Percentiles rank a stretch among this genome's conserved stretches.
These are phyloP conservation scores for Heteromyza rotundicornis DNA, from an alignment of 2,888 invertebrate genomes.

Conservation along the genomic window DNA sequence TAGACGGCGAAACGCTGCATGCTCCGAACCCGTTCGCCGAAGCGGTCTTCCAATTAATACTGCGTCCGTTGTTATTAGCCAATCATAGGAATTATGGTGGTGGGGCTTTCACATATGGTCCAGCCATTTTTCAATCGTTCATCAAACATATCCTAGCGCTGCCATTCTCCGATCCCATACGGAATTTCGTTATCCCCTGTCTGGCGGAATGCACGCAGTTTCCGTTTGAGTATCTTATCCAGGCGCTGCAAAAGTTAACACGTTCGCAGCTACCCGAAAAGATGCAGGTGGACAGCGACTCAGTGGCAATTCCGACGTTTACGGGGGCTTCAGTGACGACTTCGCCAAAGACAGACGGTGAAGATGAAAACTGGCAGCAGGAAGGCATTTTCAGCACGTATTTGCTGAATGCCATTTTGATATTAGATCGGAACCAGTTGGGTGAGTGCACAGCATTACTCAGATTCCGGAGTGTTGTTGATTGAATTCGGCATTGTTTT, in stretches of 20 bases:
- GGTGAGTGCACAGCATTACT: conserved; percentile 32
- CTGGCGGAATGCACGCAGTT: conserved; percentile 65
- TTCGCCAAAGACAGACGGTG: conserved; percentile 15
- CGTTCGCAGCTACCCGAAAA: conserved; percentile 19
- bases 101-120: conserved; percentile 36
- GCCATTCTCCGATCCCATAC: conserved; percentile 72
- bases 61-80: conserved; percentile 74
- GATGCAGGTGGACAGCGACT: conserved; percentile 36
- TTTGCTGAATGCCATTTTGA: conserved; percentile 56
- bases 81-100: conserved; percentile 20
- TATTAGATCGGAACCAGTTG: conserved; percentile 56
- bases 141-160: conserved; percentile 72
- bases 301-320: conserved; percentile 23
- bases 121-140: conserved; percentile 62
- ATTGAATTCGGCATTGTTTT: background rate
- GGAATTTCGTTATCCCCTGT: conserved; percentile 74
- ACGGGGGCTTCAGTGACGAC: conserved; percentile 23
- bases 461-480: too few species aligned
- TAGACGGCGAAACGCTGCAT: conserved; percentile 71
- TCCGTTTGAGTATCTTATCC: conserved; percentile 65
- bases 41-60: conserved; percentile 77
- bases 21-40: conserved; percentile 77
- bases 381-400: conserved; percentile 49
- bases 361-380: conserved; percentile 14
- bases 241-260: conserved; percentile 58